Base-by-base conservation (phyloP, 2,888 invertebrate genomes). In the Lochmaea crataegi region DNA sequence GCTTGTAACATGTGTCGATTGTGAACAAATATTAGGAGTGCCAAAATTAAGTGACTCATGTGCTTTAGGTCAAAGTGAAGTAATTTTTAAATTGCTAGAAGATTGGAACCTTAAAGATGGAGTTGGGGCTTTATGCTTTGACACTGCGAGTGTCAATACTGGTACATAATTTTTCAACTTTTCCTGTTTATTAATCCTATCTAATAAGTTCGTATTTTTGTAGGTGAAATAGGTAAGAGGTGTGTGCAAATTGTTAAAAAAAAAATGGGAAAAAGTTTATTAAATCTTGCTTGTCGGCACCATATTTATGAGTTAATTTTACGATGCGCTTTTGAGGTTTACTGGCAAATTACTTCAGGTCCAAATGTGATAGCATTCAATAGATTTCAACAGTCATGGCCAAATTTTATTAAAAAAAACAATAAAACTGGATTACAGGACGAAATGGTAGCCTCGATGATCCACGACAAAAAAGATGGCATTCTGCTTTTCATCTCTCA, bases 51-150 rank as follows among this genome's bases (percentile, higher is more conserved):
- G 32, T 41, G 22, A 56, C 18, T 65, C 57, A 42, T 56, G 56
- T 65, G 71, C 38, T 16, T 18, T 53, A 41, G 56, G 65, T n/a
- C 71, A 65, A 71, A 57, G 65, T 14, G 22, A 32, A 64, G 71
- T 65, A 41, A 41, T 71, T 14, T 38, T 38, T 1, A 16, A 22
- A 53, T 65, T 57, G 53, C 38, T 71, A 18, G 32, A 71, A 48
- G 56, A 71, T 26, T 71, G 71, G 71, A 42, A 57, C 56, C 41
- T 71, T 53, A 65, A 56, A 65, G 32, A 48, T 41, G 65, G 56
- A 42, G 71, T 71, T 26, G 65, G 65, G 56, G 64, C 64, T 14
- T 22, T 71, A 57, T 71, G 71, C 53, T 71, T 71, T n/a, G 71
- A 71, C 38, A 71, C 65, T 26, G 22, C 71, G 56, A 56, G 65